phyloP scores from a whole-genome alignment of 2,888 invertebrate species.

The Norana najaformis region DNA sequence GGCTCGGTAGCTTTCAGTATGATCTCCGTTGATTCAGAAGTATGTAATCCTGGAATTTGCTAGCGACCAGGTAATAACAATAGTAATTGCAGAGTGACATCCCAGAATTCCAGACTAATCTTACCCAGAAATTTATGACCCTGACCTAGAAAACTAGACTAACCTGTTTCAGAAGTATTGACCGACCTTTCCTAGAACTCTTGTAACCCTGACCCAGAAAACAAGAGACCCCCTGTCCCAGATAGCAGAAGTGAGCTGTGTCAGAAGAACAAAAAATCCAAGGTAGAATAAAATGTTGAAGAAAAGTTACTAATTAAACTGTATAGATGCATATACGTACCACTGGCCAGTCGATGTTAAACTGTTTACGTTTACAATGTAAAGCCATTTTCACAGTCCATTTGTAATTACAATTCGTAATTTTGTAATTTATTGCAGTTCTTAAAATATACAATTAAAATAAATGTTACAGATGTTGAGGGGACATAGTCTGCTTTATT shows the following conservation, averaged over 20 bases:
- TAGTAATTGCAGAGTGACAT: not conserved
- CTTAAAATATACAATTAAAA: not conserved
- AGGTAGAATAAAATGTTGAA: not conserved
- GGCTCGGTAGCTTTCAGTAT: not conserved
- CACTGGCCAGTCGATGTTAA: not conserved
- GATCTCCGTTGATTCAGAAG: too few species aligned
- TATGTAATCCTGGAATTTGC: not conserved
- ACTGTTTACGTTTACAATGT: conserved; percentile 5
- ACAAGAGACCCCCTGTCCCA: not conserved
- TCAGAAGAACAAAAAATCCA: not conserved
- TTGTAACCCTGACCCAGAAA: too few species aligned
- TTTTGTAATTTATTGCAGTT: conserved; percentile 13
- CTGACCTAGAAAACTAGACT: too few species aligned
- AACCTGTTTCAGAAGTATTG: too few species aligned
- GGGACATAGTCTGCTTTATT: not conserved
- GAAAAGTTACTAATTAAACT: not conserved
- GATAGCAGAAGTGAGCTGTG: not conserved
- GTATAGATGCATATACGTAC: not conserved
- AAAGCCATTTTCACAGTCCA: too few species aligned
- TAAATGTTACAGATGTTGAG: not conserved
- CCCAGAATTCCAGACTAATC: not conserved
- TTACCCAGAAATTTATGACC: too few species aligned
- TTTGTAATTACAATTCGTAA: conserved; percentile 6
- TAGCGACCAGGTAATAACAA: not conserved
- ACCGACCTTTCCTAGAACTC: too few species aligned